Base-by-base conservation (phyloP, 1,140 invertebrate species). In the Drosophila sp. region DNA sequence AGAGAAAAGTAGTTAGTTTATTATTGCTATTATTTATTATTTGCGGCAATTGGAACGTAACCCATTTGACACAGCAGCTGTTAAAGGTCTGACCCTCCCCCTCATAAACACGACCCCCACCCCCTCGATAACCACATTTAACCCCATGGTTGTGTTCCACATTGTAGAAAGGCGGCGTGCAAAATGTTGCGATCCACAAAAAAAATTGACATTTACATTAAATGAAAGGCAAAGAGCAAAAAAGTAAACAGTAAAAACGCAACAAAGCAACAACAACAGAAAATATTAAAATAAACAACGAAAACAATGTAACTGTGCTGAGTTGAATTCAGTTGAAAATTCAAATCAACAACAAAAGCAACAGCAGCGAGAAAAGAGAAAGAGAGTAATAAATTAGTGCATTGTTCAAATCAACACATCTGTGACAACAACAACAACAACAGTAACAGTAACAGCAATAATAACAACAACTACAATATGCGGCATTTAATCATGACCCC, bases 401-500 rank as follows among this genome's bases (percentile, higher is more conserved):
- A 76, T 72, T 66, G 70, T 73, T 56, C 16, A 50, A 62, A 61
- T 45, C 36, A 59, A 62, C 57, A 71, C 38, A 70, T 34, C 38
- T 46, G 36, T 32, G 57, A 46, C 29, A 27, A 59, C 21, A 21
- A 21, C 21, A 21, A 21, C 21, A 2, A n/a, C 21, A 54, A 43
- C 38, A 65, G 40, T 18, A 64, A 43, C 48, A 36, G 63, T 14
- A 57, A 57, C 29, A 53, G 36, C 36, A 63, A 58, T 16, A 70
- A 43, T 16, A 66, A 38, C 13, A 43, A 59, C 51, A 36, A 46
- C 61, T 69, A 46, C 56, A 82, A 51, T 48, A 82, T 87, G 82
- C 83, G 82, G 78, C 82, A 87, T 87, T 87, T 87, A 87, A 87
- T 87, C 78, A 87, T 87, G 82, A 87, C 82, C 82, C 82, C 82